These are phyloP conservation scores for Callipepla californica DNA, from an alignment of 2,113 vertebrate genomes.

Conservation along the genomic window DNA sequence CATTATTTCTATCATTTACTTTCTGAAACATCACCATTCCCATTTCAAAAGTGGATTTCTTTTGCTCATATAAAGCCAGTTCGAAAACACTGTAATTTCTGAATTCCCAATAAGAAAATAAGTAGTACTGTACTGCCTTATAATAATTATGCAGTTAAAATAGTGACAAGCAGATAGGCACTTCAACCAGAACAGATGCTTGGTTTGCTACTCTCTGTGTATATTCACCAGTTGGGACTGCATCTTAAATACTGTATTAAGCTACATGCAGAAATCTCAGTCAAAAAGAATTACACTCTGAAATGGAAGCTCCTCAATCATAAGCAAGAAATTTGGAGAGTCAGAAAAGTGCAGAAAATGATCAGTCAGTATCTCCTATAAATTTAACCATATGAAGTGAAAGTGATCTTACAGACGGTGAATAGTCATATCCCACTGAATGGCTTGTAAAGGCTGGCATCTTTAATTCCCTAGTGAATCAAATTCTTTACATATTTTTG, in stretches of 20 bases:
- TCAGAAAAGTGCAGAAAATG: not conserved
- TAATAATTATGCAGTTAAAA: not conserved
- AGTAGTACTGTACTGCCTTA: not conserved
- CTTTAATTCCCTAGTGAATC: not conserved
- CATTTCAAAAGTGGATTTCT: not conserved
- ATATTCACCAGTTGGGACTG: not conserved
- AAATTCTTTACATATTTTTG: not conserved
- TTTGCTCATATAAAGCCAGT: not conserved
- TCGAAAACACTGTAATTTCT: not conserved
- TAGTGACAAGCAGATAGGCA: not conserved
- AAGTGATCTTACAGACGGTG: not conserved
- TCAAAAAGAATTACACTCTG: not conserved
- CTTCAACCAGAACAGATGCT: not conserved
- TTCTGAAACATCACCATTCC: not conserved
- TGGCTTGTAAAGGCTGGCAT: not conserved
- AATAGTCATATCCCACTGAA: not conserved
- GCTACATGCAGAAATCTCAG: not conserved
- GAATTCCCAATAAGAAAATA: not conserved
- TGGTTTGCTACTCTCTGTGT: not conserved
- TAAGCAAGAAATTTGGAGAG: not conserved
- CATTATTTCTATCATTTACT: not conserved
- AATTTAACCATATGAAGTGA: not conserved
- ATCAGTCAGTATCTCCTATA: not conserved
- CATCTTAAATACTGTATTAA: not conserved
- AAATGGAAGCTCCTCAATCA: not conserved